Base-by-base conservation (phyloP, 2,797 vertebrate genomes). In the Sparus aurata region DNA sequence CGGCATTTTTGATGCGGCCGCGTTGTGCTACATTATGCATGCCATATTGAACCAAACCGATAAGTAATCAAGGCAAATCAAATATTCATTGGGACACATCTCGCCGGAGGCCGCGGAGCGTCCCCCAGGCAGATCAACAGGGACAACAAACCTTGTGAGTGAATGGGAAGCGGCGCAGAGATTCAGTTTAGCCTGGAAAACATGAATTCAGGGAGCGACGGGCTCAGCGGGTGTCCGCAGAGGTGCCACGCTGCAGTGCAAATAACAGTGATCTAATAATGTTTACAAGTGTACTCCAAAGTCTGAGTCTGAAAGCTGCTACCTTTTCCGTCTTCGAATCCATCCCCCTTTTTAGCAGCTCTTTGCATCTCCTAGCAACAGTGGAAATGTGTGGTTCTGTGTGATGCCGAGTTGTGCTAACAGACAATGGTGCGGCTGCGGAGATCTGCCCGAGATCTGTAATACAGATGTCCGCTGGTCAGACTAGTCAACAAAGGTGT, bases 41-140 rank as follows among this genome's bases (percentile, higher is more conserved):
- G 84, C 88, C 79, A 82, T 87, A 92, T 91, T 84, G 90, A 93
- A 86, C 87, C 87, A 85, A 91, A 91, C 71, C 85, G 81, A 91
- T 86, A 78, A 80, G 68, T 92, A 92, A 94, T 94, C 91, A 93
- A 83, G 82, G 78, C 41, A 79, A 87, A 92, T 93, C 89, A 93
- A 93, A 93, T 94, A 94, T 94, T 94, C 83, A 94, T 91, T 84
- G 82, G 68, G 77, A 87, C 78, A 83, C 69, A 83, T 85, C 83
- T 82, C n/a, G 82, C 87, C 65, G 50, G 73, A 81, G 92, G 84
- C 79, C 82, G 77, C 62, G 17, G 52, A 43, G 38, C 20, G 20
- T 76, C 75, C 45, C 30, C 34, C 45, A 17, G 57, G 27, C 69
- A 10, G 72, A 81, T 69, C 59, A 58, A 77, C 23, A n/a, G 84